Evolutionary conservation across 2,888 invertebrate species (phyloP).

Genomic region (Esperia sulphurella): DNA sequence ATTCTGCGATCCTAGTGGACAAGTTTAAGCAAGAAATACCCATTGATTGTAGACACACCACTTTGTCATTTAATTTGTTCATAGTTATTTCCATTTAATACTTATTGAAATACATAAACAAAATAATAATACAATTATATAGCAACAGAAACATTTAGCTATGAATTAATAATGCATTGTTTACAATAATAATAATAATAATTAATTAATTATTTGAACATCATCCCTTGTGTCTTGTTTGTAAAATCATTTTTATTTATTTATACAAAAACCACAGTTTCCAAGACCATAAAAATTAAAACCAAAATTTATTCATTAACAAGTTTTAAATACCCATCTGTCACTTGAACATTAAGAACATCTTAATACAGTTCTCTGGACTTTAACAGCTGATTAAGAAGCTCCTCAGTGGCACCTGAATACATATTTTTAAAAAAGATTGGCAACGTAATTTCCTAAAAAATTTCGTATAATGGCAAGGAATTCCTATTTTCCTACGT

Average conservation of each 20-base stretch:
- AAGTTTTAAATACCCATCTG: not conserved
- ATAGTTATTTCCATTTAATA: constrained; percentile 44
- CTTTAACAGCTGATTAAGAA: no score
- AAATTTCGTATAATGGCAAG: not conserved
- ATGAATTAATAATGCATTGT: constrained; percentile 30
- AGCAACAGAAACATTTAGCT: constrained; percentile 35
- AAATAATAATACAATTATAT: constrained; percentile 49
- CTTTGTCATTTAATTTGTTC: constrained; percentile 37
- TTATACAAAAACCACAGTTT: not conserved
- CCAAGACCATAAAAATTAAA: not conserved
- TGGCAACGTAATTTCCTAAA: no score
- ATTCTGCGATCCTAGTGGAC: constrained; percentile 5
- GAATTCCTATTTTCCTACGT: not conserved
- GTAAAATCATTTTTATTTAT: not conserved
- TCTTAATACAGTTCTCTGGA: no score
- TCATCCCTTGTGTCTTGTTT: constrained; percentile 1
- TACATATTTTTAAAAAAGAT: no score
- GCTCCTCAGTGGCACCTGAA: no score
- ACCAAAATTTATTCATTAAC: not conserved
- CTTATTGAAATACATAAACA: constrained; percentile 56
- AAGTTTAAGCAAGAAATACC: constrained; percentile 19
- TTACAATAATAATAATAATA: not conserved
- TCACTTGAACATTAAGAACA: not conserved
- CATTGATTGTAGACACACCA: constrained; percentile 41
- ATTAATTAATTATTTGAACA: constrained; percentile 6